Percentiles rank a stretch among this genome's conserved stretches.
phyloP scores from a whole-genome alignment of 2,888 invertebrate genomes.

The Microplitis deprimator region DNA sequence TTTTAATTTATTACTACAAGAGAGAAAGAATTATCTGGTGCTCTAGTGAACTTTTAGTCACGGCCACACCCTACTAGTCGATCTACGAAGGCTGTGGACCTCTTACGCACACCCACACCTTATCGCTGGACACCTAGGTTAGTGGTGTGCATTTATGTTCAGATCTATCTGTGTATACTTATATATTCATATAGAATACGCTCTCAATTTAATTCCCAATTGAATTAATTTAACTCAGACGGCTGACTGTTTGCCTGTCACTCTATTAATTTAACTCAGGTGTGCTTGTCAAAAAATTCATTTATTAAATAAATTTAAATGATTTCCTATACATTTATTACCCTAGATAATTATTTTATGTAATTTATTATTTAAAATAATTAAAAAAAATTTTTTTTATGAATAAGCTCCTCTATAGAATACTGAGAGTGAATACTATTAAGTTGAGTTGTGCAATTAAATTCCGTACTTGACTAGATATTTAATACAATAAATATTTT shows the following conservation, averaged over 20 bases:
- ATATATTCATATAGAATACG: not conserved
- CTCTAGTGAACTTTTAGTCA: slow-evolving; percentile 71
- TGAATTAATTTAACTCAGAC: not conserved
- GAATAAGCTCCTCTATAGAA: too few relatives aligned
- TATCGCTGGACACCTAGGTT: not conserved
- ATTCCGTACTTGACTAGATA: too few relatives aligned
- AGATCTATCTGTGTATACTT: slow-evolving; percentile 9
- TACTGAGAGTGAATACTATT: too few relatives aligned
- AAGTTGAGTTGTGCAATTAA: too few relatives aligned
- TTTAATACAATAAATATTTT: too few relatives aligned
- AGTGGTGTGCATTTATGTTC: not conserved
- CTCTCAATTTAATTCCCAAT: slow-evolving; percentile 14
- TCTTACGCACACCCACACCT: slow-evolving; percentile 66
- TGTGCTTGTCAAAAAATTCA: not conserved
- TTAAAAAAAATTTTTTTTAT: too few relatives aligned
- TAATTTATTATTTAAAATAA: too few relatives aligned
- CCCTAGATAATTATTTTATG: too few relatives aligned
- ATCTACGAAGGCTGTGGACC: slow-evolving; percentile 59
- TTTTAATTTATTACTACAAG: not conserved
- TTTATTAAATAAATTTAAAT: not conserved
- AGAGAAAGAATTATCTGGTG: slow-evolving; percentile 55
- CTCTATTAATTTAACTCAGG: not conserved
- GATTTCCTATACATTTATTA: too few relatives aligned
- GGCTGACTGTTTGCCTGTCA: not conserved
- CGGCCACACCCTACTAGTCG: slow-evolving; percentile 69